A percentile compares a stretch with the other conserved stretches of the same genome.
phyloP scores from a whole-genome alignment of 2,888 invertebrate genomes.

The Cantharis nigra region DNA sequence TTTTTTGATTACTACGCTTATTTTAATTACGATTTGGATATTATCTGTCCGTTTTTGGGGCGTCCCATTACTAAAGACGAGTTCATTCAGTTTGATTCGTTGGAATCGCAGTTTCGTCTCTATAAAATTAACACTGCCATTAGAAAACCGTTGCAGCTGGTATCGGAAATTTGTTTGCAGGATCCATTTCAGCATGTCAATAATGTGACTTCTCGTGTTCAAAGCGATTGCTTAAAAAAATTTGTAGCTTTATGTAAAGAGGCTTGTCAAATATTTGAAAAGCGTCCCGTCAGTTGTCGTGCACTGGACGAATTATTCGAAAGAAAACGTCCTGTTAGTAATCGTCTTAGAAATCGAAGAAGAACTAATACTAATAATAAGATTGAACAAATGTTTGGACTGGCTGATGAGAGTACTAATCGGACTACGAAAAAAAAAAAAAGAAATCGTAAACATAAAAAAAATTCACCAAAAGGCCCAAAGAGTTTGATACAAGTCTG shows the following conservation, averaged over 20 bases:
- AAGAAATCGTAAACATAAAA: background rate
- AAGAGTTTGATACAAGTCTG: too few species aligned
- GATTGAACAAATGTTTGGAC: background rate
- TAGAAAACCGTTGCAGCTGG: slow-evolving; percentile 49
- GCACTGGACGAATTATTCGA: slow-evolving; percentile 18
- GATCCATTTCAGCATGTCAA: slow-evolving; percentile 70
- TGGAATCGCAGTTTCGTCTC: slow-evolving; percentile 55
- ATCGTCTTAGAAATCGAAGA: background rate
- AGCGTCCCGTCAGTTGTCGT: slow-evolving; percentile 14
- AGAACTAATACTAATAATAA: background rate
- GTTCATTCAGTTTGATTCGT: slow-evolving; percentile 52
- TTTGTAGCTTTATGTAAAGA: slow-evolving; percentile 47
- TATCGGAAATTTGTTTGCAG: slow-evolving; percentile 62
- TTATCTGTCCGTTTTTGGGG: slow-evolving; percentile 70
- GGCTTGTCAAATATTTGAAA: slow-evolving; percentile 42
- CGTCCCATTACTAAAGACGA: slow-evolving; percentile 51
- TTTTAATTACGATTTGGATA: slow-evolving; percentile 63
- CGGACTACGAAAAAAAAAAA: background rate
- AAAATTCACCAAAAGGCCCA: too few species aligned
- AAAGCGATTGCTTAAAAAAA: slow-evolving; percentile 36
- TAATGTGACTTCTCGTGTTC: slow-evolving; percentile 59
- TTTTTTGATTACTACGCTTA: slow-evolving; percentile 71
- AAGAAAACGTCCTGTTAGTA: background rate
- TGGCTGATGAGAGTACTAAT: accelerated
- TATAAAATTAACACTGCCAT: slow-evolving; percentile 51